These are phyloP conservation scores for Oreochromis aureus DNA, from an alignment of 2,113 vertebrate species.

Conservation along the genomic window DNA sequence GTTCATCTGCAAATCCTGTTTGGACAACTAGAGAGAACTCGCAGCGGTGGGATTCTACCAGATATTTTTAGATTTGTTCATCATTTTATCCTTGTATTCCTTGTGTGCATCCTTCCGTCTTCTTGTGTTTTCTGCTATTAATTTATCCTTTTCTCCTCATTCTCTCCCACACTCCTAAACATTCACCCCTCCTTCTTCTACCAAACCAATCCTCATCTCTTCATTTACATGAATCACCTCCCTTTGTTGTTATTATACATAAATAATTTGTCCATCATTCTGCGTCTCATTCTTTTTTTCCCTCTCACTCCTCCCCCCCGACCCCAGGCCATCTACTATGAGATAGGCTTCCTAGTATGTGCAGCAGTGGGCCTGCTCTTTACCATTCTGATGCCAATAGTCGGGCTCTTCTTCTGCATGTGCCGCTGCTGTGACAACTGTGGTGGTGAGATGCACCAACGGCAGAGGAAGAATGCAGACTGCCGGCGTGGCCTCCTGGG, in stretches of 20 bases:
- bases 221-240: not conserved
- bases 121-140: not conserved
- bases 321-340: constrained; percentile 85
- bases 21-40: not conserved
- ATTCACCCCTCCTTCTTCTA: not conserved
- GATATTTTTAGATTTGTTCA: constrained; percentile 36
- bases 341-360: constrained; percentile 85
- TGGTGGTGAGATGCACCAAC: constrained; percentile 97
- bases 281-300: not conserved
- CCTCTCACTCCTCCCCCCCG: not conserved
- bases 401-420: constrained; percentile 87
- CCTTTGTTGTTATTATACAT: not conserved
- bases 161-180: not conserved
- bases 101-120: not conserved
- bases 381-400: constrained; percentile 81
- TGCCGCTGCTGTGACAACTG: constrained; percentile 96
- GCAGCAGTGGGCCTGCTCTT: constrained; percentile 81
- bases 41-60: not conserved
- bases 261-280: not conserved
- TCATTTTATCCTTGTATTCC: constrained; percentile 32
- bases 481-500: constrained; percentile 77
- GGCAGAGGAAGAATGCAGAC: constrained; percentile 88
- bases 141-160: constrained; percentile 1
- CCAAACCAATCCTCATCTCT: not conserved
- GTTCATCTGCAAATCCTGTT: constrained; percentile 21